phyloP scores from a whole-genome alignment of 2,888 invertebrate species.

The Galeruca laticollis region DNA sequence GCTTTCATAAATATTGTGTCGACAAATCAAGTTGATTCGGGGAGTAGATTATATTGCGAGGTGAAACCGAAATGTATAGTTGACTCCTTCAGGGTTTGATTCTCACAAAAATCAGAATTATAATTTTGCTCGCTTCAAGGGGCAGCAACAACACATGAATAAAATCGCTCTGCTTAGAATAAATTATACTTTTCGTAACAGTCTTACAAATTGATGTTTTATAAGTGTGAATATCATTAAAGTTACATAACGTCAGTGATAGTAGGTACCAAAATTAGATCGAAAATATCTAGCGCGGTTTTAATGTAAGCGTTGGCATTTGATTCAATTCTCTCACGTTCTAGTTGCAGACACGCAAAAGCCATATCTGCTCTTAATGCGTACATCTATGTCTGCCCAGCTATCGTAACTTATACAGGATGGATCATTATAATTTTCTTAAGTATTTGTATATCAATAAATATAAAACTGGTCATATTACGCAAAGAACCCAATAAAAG shows the following conservation, averaged over 20 bases:
- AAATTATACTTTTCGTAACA: background rate
- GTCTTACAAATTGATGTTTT: background rate
- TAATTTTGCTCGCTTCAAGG: too few relatives aligned
- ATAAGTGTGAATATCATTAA: background rate
- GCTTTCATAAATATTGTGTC: too few relatives aligned
- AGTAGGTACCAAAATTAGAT: constrained; percentile 44
- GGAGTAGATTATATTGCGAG: too few relatives aligned
- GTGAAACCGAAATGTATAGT: too few relatives aligned
- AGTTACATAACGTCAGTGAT: background rate
- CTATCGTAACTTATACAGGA: constrained; percentile 35
- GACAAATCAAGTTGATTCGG: too few relatives aligned
- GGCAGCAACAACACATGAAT: too few relatives aligned
- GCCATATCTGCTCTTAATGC: constrained; percentile 42
- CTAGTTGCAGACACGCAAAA: constrained; percentile 59
- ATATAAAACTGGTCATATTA: too few relatives aligned
- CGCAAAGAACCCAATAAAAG: background rate
- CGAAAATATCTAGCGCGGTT: constrained; percentile 47
- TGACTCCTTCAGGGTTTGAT: too few relatives aligned
- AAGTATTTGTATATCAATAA: too few relatives aligned
- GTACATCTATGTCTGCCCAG: constrained; percentile 36
- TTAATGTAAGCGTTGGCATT: constrained; percentile 55
- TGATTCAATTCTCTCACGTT: constrained; percentile 62
- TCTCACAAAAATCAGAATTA: too few relatives aligned
- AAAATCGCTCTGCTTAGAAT: too few relatives aligned
- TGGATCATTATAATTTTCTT: background rate